Conservation (phyloP, 2,113 vertebrate species). For the Artemisiospiza belli region DNA sequence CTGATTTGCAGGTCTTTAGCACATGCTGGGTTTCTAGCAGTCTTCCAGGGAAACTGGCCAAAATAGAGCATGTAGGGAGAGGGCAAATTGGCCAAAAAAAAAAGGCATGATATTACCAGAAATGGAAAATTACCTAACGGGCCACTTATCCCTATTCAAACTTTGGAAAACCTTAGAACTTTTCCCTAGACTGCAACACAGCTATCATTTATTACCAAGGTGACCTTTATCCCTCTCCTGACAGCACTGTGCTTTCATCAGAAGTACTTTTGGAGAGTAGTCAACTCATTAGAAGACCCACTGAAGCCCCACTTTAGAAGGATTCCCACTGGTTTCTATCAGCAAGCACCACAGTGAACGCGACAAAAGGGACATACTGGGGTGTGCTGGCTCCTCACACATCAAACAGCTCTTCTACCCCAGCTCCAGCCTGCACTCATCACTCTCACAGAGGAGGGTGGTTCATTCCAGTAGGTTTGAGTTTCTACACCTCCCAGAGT, state of each 20-base stretch:
- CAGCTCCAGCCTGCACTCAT: not conserved
- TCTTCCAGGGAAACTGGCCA: not conserved
- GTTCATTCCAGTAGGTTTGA: not conserved
- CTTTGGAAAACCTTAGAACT: not conserved
- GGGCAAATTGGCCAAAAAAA: not conserved
- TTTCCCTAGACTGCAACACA: not conserved
- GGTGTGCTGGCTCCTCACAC: not conserved
- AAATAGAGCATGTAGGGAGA: not conserved
- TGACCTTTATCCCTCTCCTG: not conserved
- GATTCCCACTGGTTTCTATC: not conserved
- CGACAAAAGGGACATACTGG: not conserved
- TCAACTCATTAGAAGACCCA: not conserved
- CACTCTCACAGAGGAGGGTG: not conserved
- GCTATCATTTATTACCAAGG: conserved; percentile 4
- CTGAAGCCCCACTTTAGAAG: not conserved
- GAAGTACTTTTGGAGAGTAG: not conserved
- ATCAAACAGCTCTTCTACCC: not conserved
- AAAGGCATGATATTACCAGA: not conserved
- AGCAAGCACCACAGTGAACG: not conserved
- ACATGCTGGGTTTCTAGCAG: not conserved
- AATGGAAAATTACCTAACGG: conserved; percentile 23
- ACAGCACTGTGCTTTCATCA: not conserved
- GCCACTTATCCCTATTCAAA: not conserved
- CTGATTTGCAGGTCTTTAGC: not conserved
- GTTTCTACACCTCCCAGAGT: not conserved